phyloP scores from a whole-genome alignment of 1,140 invertebrate genomes.

The Pantala flavescens region DNA sequence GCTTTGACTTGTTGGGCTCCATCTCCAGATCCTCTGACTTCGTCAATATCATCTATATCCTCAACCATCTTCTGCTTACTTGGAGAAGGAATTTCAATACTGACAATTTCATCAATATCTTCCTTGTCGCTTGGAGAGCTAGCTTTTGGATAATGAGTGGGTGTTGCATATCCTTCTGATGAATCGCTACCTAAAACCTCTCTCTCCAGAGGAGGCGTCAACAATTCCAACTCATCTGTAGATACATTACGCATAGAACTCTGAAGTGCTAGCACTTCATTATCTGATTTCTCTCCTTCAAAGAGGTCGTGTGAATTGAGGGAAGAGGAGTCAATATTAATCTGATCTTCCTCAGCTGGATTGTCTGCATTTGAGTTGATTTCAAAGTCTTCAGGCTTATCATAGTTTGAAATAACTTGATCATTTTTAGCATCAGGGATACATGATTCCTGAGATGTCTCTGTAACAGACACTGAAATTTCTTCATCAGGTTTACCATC shows the following conservation, averaged over 20 bases:
- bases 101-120: background rate
- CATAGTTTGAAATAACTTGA: conserved; percentile 14
- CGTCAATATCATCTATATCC: background rate
- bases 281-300: background rate
- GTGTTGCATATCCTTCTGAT: conserved; percentile 48
- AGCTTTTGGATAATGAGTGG: conserved; percentile 36
- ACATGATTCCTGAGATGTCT: conserved; percentile 13
- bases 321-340: conserved; percentile 17
- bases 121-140: background rate
- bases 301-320: conserved; percentile 20
- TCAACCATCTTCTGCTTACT: background rate
- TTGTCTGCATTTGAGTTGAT: conserved; percentile 20
- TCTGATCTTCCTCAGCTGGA: conserved; percentile 16
- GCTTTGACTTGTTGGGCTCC: background rate
- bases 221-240: conserved; percentile 21
- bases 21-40: background rate
- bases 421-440: conserved; percentile 19
- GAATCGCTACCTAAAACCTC: conserved; percentile 41
- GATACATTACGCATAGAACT: background rate
- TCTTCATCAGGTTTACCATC: background rate
- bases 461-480: background rate
- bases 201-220: conserved; percentile 26
- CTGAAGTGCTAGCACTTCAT: background rate
- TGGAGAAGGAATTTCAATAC: background rate
- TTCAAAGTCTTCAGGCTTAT: conserved; percentile 17